A percentile compares a stretch with the other conserved stretches of the same genome.
Conservation (phyloP, 2,888 invertebrate species). For the Sinotaia quadrata region DNA sequence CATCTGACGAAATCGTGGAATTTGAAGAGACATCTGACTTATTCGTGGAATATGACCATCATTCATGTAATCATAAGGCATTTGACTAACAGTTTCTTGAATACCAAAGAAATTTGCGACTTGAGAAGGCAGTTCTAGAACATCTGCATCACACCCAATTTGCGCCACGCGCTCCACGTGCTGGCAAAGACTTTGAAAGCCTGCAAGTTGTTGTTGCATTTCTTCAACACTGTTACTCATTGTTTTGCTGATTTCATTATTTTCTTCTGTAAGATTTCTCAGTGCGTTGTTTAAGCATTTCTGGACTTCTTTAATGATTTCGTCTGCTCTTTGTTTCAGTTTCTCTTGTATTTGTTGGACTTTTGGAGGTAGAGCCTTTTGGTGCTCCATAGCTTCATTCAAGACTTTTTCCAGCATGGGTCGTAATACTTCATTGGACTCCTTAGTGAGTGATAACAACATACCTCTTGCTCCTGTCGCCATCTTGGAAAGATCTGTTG, state of each 20-base stretch:
- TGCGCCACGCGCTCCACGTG: constrained; percentile 5
- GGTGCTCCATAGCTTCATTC: not conserved
- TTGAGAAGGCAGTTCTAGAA: not conserved
- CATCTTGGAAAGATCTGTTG: constrained; percentile 11
- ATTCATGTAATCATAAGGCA: too few relatives aligned
- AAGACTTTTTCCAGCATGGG: not conserved
- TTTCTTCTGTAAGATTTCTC: not conserved
- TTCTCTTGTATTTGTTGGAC: not conserved
- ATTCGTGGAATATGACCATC: too few relatives aligned
- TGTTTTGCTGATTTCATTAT: not conserved
- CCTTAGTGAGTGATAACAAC: not conserved
- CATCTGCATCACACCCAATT: constrained; percentile 14
- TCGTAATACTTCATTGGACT: not conserved
- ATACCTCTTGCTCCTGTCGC: not conserved
- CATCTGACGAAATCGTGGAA: too few relatives aligned
- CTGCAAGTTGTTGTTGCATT: constrained; percentile 2
- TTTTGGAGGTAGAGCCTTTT: not conserved
- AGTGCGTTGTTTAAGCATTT: not conserved
- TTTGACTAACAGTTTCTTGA: too few relatives aligned
- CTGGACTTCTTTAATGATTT: constrained; percentile 6
- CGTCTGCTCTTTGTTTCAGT: not conserved
- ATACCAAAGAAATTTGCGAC: not conserved
- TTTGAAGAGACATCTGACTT: too few relatives aligned
- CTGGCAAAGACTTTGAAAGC: constrained; percentile 6
- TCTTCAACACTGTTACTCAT: not conserved